phyloP scores from a whole-genome alignment of 2,797 vertebrate species.

The Sebastes minor region DNA sequence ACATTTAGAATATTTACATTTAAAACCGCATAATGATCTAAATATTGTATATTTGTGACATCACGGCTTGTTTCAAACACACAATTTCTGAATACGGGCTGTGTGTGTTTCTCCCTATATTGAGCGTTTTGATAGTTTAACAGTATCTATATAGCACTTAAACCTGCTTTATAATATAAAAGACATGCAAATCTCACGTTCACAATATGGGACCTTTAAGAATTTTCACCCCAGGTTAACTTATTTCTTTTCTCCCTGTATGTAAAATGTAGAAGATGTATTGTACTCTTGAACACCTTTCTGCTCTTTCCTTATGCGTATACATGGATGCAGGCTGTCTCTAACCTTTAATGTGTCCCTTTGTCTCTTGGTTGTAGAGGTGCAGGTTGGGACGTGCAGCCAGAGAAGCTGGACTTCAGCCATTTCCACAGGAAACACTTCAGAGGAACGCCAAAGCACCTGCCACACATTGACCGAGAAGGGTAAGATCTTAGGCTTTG shows the following conservation, averaged over 20 bases:
- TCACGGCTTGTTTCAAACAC: no score
- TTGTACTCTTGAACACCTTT: not conserved
- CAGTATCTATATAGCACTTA: no score
- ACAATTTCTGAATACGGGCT: no score
- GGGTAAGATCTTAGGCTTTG: constrained; percentile 81
- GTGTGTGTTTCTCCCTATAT: no score
- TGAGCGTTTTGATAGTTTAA: no score
- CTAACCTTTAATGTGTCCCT: not conserved
- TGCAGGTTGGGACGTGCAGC: constrained; percentile 95
- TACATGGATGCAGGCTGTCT: not conserved
- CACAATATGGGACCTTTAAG: not conserved
- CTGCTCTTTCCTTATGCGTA: not conserved
- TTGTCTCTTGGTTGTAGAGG: constrained; percentile 76
- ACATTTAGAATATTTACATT: no score
- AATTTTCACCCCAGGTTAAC: no score
- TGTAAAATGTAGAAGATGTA: not conserved
- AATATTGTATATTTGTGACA: no score
- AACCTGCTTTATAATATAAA: no score
- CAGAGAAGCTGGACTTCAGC: constrained; percentile 96
- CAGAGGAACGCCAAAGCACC: constrained; percentile 88
- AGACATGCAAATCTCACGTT: no score
- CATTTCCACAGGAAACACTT: constrained; percentile 91
- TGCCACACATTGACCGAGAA: constrained; percentile 95
- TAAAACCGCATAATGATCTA: no score
- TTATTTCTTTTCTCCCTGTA: not conserved